A percentile compares a stretch with the other conserved stretches of the same genome.
Evolutionary conservation across 2,113 vertebrate species (phyloP).

Genomic region (Protomyctophum bolini): DNA sequence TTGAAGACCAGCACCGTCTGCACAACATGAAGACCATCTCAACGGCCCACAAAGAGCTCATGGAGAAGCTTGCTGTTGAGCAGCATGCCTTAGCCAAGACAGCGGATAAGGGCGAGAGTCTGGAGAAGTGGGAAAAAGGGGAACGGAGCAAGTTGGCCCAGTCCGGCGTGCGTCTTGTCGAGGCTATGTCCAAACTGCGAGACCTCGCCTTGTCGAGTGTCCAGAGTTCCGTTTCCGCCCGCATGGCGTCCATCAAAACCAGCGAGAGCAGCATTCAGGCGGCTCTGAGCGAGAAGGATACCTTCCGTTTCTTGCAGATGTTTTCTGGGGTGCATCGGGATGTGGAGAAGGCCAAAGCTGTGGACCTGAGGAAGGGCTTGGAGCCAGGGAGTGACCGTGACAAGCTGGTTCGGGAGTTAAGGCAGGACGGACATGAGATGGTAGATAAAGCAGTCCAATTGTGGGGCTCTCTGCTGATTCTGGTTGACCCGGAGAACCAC

Average conservation of each 20-base stretch:
- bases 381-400: constrained; percentile 37
- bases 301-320: constrained; percentile 67
- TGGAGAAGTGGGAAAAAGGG: constrained; percentile 59
- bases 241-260: constrained; percentile 49
- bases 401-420: constrained; percentile 50
- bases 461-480: constrained; percentile 40
- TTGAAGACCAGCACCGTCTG: constrained; percentile 57
- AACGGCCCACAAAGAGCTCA: constrained; percentile 63
- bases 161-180: constrained; percentile 47
- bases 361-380: constrained; percentile 53
- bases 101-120: constrained; percentile 11
- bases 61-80: constrained; percentile 49
- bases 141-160: constrained; percentile 39
- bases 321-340: constrained; percentile 59
- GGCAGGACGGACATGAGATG: constrained; percentile 28
- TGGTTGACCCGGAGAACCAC: constrained; percentile 58
- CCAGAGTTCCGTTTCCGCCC: constrained; percentile 61
- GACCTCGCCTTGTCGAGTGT: constrained; percentile 51
- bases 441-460: constrained; percentile 27
- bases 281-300: constrained; percentile 53
- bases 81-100: constrained; percentile 38
- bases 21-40: constrained; percentile 73
- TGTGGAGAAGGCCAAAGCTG: constrained; percentile 57
- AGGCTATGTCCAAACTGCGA: constrained; percentile 45
- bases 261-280: constrained; percentile 49